phyloP scores from a whole-genome alignment of 2,797 vertebrate species.

The Amphiprion clarkii region DNA sequence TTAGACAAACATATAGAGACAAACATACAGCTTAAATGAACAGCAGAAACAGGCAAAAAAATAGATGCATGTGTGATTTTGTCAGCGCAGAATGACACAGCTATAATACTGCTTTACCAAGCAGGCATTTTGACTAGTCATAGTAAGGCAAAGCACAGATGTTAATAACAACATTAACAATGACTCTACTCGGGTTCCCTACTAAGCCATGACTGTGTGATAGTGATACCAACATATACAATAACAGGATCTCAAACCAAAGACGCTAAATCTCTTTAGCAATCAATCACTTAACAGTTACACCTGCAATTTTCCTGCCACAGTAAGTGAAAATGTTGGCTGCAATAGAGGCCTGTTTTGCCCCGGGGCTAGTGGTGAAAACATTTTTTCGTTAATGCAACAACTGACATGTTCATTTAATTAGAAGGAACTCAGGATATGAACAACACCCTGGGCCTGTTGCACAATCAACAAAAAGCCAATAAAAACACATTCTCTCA shows the following conservation, averaged over 20 bases:
- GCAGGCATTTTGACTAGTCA: slow-evolving; percentile 1
- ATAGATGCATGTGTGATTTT: neutral
- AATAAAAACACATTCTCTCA: slow-evolving; percentile 79
- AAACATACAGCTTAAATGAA: neutral
- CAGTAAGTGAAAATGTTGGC: neutral
- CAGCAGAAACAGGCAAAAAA: too few species aligned
- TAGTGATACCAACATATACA: neutral
- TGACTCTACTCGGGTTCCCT: neutral
- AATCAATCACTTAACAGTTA: neutral
- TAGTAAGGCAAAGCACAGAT: neutral
- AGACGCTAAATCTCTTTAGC: neutral
- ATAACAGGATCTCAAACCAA: neutral
- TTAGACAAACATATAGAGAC: too few species aligned
- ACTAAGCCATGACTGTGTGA: neutral
- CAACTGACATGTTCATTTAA: neutral
- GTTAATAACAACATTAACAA: neutral
- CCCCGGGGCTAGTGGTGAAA: too few species aligned
- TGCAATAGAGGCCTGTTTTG: neutral
- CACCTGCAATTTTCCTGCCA: neutral
- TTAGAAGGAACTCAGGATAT: neutral
- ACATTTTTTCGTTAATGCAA: neutral
- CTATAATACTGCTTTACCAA: neutral
- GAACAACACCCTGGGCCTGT: neutral
- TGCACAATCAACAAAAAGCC: neutral
- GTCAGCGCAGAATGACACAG: neutral